phyloP scores from a whole-genome alignment of 1,140 invertebrate genomes.

The Anastrepha ludens region DNA sequence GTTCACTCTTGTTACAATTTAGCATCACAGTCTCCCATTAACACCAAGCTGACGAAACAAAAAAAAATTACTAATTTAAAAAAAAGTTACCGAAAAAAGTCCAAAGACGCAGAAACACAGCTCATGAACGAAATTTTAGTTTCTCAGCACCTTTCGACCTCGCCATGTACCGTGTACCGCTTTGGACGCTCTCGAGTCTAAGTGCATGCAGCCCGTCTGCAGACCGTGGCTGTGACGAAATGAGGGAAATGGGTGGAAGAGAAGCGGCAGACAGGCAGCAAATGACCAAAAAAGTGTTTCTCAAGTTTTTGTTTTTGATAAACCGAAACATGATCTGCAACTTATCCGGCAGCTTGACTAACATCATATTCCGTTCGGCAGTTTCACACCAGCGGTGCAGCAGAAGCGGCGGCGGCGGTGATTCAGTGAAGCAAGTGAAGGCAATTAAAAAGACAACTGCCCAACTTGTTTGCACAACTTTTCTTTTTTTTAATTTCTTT shows the following conservation, averaged over 20 bases:
- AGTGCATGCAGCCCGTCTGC: conserved; percentile 19
- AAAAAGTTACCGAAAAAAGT: conserved; percentile 15
- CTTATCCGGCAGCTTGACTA: conserved; percentile 37
- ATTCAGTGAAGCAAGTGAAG: conserved; percentile 44
- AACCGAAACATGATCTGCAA: conserved; percentile 54
- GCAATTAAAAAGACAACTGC: conserved; percentile 50
- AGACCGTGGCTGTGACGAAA: not conserved
- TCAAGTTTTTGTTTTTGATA: conserved; percentile 14
- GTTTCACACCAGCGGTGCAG: conserved; percentile 30
- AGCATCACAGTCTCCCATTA: conserved; percentile 51
- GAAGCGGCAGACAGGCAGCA: not conserved
- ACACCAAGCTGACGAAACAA: not conserved
- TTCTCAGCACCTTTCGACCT: conserved; percentile 54
- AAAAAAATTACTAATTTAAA: not conserved
- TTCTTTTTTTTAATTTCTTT: conserved; percentile 44
- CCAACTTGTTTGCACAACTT: conserved; percentile 45
- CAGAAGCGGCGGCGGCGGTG: not conserved
- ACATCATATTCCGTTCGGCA: conserved; percentile 19
- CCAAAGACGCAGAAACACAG: not conserved
- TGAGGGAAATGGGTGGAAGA: not conserved
- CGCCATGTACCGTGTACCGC: conserved; percentile 31
- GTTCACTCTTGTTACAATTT: conserved; percentile 47
- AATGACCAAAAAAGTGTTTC: conserved; percentile 6
- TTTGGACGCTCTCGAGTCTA: not conserved
- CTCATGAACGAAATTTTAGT: conserved; percentile 32